Conservation (phyloP, 1,140 invertebrate species). For the Colletes latitarsis region DNA sequence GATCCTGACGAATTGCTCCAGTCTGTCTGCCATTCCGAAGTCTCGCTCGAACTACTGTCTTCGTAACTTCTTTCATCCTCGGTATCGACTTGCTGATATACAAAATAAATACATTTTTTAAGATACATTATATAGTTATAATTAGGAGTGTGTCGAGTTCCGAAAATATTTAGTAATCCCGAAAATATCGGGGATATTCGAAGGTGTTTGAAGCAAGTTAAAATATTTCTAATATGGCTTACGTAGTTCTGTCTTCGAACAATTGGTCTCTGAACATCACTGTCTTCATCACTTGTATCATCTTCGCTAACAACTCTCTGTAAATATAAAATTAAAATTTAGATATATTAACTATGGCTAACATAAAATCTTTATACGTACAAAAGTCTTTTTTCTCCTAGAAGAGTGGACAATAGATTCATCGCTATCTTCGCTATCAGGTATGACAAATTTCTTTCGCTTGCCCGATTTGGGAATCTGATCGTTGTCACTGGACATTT, state of each 20-base stretch:
- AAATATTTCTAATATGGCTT: slow-evolving; percentile 37
- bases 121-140: not conserved
- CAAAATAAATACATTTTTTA: slow-evolving; percentile 7
- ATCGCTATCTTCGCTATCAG: slow-evolving; percentile 75
- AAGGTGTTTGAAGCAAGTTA: not conserved
- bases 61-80: slow-evolving; percentile 73
- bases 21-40: slow-evolving; percentile 75
- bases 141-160: no score
- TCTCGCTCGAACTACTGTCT: slow-evolving; percentile 56
- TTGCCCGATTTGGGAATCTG: slow-evolving; percentile 58
- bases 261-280: slow-evolving; percentile 71
- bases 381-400: slow-evolving; percentile 67
- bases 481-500: slow-evolving; percentile 76
- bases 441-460: slow-evolving; percentile 60
- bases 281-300: slow-evolving; percentile 75
- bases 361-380: slow-evolving; percentile 51
- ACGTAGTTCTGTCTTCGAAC: slow-evolving; percentile 71
- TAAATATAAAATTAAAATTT: slow-evolving; percentile 27
- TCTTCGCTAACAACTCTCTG: slow-evolving; percentile 73
- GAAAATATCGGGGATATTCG: no score
- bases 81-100: slow-evolving; percentile 70
- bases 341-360: not conserved
- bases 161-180: no score
- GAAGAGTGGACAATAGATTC: slow-evolving; percentile 68
- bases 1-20: slow-evolving; percentile 73